Percentiles rank a stretch among this genome's conserved stretches.
Evolutionary conservation across 2,888 invertebrate genomes (phyloP).

Genomic region (Synanthedon formicaeformis): DNA sequence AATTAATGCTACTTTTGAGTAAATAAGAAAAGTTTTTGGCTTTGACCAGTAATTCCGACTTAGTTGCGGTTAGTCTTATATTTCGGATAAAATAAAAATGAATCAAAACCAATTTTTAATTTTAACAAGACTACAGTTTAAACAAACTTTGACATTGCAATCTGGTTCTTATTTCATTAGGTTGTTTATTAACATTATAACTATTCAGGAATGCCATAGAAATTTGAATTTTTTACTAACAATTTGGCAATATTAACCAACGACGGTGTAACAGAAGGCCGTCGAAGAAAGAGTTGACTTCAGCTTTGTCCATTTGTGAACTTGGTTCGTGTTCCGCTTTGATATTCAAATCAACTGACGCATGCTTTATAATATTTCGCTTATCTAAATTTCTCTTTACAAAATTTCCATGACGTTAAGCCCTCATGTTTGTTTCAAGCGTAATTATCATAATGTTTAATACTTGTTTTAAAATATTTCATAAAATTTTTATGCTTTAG

Average conservation of each 20-base stretch:
- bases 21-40: too few species aligned
- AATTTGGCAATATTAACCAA: background rate
- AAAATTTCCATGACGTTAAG: slow-evolving; percentile 1
- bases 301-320: slow-evolving; percentile 9
- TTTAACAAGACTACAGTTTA: too few species aligned
- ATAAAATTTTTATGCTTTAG: too few species aligned
- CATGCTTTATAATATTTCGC: slow-evolving; percentile 20
- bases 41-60: too few species aligned
- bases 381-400: slow-evolving; percentile 26
- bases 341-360: slow-evolving; percentile 30
- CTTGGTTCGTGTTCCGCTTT: slow-evolving; percentile 9
- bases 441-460: slow-evolving; percentile 17
- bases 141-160: too few species aligned
- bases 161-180: too few species aligned
- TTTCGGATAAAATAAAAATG: too few species aligned
- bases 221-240: background rate
- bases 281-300: slow-evolving; percentile 14
- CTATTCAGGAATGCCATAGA: too few species aligned
- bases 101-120: too few species aligned
- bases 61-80: too few species aligned
- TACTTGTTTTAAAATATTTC: background rate
- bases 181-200: too few species aligned
- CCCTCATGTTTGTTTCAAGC: slow-evolving; percentile 2
- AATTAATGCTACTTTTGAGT: too few species aligned
- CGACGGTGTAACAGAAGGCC: slow-evolving; percentile 7